These are phyloP conservation scores for Telmatochromis brichardi DNA, from an alignment of 2,113 vertebrate species.

Conservation along the genomic window DNA sequence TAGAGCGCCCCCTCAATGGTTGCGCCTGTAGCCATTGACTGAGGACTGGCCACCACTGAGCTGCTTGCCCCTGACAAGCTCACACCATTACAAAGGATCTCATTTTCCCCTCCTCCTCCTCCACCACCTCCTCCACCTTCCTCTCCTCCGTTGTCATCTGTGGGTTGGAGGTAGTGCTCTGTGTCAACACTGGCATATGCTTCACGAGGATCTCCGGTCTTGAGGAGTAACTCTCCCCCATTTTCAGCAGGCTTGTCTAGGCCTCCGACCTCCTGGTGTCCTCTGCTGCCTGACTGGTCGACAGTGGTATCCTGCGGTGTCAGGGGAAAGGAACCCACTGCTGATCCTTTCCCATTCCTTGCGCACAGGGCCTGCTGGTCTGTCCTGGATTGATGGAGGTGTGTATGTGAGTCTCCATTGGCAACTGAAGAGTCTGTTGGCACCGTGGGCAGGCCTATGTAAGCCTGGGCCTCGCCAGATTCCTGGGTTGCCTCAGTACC, in stretches of 20 bases:
- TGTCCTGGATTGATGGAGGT: slow-evolving; percentile 58
- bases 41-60: slow-evolving; percentile 59
- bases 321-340: slow-evolving; percentile 39
- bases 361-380: slow-evolving; percentile 76
- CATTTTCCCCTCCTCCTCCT: slow-evolving; percentile 35
- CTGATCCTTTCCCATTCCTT: slow-evolving; percentile 70
- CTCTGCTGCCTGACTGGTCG: slow-evolving; percentile 57
- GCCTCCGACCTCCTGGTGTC: slow-evolving; percentile 55
- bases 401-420: slow-evolving; percentile 60
- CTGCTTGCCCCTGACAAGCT: slow-evolving; percentile 39
- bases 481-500: slow-evolving; percentile 49
- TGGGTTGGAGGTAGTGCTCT: slow-evolving; percentile 86
- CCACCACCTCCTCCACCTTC: slow-evolving; percentile 24
- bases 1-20: slow-evolving; percentile 88
- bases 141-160: slow-evolving; percentile 40
- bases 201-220: slow-evolving; percentile 81
- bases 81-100: slow-evolving; percentile 73
- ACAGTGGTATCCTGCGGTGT: slow-evolving; percentile 20
- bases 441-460: slow-evolving; percentile 66
- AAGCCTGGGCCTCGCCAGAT: slow-evolving; percentile 51
- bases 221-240: slow-evolving; percentile 79
- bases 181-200: slow-evolving; percentile 73
- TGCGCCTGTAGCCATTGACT: slow-evolving; percentile 58
- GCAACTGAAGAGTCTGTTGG: slow-evolving; percentile 79
- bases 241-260: slow-evolving; percentile 68